Evolutionary conservation across 2,113 vertebrate species (phyloP).

Genomic region (Aegypius monachus): DNA sequence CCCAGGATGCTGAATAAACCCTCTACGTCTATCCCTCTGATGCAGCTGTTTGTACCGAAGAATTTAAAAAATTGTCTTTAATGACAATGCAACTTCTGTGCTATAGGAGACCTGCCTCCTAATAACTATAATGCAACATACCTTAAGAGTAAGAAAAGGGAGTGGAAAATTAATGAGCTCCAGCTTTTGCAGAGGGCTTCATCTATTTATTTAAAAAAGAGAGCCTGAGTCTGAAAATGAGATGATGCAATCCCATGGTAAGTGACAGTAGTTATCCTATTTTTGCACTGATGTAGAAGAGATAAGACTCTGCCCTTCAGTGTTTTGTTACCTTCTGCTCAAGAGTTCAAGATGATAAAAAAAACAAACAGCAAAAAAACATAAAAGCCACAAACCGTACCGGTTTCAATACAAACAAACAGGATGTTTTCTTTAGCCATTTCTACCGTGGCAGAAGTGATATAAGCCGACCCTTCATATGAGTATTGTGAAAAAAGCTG

Average conservation of each 20-base stretch:
- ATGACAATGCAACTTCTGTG: not conserved
- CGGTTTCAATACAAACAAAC: conserved; percentile 51
- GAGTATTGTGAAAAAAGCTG: conserved; percentile 25
- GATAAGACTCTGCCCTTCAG: not conserved
- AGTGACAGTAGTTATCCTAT: not conserved
- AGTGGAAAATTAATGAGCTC: not conserved
- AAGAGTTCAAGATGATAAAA: not conserved
- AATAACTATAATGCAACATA: not conserved
- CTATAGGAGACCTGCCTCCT: not conserved
- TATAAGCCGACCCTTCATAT: conserved; percentile 4
- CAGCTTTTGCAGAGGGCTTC: not conserved
- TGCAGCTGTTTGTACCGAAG: not conserved
- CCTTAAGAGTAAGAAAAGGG: not conserved
- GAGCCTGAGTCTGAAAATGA: not conserved
- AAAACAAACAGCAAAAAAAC: not conserved
- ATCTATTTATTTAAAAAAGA: not conserved
- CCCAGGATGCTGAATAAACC: not conserved
- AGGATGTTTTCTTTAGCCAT: conserved; percentile 42
- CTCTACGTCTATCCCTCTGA: not conserved
- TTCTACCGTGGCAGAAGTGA: not conserved
- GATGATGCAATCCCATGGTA: not conserved
- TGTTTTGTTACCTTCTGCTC: conserved; percentile 17
- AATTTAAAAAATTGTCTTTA: not conserved
- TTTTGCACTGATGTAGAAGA: not conserved
- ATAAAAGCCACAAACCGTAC: conserved; percentile 24